Conservation (phyloP, 1,140 invertebrate genomes). For the Microplitis demolitor region DNA sequence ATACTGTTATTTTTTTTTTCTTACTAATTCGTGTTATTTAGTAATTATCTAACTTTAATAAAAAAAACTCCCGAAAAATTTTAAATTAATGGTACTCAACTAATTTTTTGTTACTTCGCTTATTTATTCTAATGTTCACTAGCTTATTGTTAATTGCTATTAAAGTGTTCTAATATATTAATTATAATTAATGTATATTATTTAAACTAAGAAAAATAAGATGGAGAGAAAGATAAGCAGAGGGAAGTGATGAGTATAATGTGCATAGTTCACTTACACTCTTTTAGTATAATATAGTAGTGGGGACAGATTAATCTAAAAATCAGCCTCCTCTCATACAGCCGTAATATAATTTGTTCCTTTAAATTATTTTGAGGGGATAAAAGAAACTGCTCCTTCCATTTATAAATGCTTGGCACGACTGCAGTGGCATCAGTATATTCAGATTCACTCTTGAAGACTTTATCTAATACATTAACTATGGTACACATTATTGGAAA, state of each 20-base stretch:
- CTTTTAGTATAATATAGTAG: background rate
- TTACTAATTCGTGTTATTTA: too few species aligned
- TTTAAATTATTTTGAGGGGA: constrained; percentile 18
- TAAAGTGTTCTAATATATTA: constrained; percentile 24
- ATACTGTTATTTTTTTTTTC: too few species aligned
- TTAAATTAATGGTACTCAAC: too few species aligned
- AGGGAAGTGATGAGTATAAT: background rate
- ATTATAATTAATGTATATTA: constrained; percentile 20
- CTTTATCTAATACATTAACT: constrained; percentile 6
- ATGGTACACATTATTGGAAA: constrained; percentile 53
- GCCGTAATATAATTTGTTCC: constrained; percentile 36
- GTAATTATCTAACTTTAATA: too few species aligned
- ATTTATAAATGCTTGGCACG: constrained; percentile 1
- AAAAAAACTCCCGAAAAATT: too few species aligned
- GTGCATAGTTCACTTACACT: background rate
- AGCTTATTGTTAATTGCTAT: too few species aligned
- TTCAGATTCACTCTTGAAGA: background rate
- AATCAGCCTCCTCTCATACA: constrained; percentile 29
- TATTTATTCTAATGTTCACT: too few species aligned
- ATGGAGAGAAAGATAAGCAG: background rate
- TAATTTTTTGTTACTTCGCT: too few species aligned
- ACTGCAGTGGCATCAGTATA: background rate
- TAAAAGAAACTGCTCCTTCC: background rate
- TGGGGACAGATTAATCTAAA: constrained; percentile 28
- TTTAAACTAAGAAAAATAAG: background rate